Percentiles rank a stretch among this genome's conserved stretches.
Conservation (phyloP, 92 coral and sea anemone genomes). For the Porites lobata region DNA sequence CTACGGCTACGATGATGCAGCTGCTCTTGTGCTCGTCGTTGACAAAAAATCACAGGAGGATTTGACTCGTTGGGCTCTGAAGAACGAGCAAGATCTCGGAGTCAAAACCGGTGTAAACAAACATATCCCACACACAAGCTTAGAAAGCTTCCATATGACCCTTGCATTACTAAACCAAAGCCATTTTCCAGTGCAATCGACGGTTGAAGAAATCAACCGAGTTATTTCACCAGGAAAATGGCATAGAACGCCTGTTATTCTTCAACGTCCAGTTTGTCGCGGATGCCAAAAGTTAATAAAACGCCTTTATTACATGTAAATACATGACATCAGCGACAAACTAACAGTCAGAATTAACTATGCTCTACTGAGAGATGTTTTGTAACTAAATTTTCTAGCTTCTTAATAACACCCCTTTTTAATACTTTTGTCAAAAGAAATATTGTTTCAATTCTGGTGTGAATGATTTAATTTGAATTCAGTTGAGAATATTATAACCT, state of each 20-base stretch:
- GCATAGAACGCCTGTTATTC: conserved; percentile 45
- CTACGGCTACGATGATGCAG: conserved; percentile 39
- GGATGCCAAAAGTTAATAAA: conserved; percentile 36
- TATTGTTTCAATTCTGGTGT: no score
- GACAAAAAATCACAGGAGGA: conserved; percentile 2
- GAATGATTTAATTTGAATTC: no score
- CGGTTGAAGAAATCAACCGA: conserved; percentile 51
- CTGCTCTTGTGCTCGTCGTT: conserved; percentile 15
- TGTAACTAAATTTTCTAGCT: no score
- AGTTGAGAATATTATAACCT: no score
- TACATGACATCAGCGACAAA: no score
- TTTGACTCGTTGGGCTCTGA: conserved; percentile 35
- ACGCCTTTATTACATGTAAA: background rate
- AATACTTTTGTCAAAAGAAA: no score
- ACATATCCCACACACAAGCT: conserved; percentile 48
- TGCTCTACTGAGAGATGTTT: no score
- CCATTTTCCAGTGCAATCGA: background rate
- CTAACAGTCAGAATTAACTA: background rate
- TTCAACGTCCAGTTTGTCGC: conserved; percentile 45
- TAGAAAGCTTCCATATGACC: conserved; percentile 65
- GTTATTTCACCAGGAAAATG: conserved; percentile 58
- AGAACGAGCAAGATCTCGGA: conserved; percentile 48
- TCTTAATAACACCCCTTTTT: no score
- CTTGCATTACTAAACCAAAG: conserved; percentile 54
- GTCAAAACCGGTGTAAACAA: conserved; percentile 46